A percentile compares a stretch with the other conserved stretches of the same genome.
phyloP scores from a whole-genome alignment of 2,113 vertebrate species.

The Ellobius talpinus region DNA sequence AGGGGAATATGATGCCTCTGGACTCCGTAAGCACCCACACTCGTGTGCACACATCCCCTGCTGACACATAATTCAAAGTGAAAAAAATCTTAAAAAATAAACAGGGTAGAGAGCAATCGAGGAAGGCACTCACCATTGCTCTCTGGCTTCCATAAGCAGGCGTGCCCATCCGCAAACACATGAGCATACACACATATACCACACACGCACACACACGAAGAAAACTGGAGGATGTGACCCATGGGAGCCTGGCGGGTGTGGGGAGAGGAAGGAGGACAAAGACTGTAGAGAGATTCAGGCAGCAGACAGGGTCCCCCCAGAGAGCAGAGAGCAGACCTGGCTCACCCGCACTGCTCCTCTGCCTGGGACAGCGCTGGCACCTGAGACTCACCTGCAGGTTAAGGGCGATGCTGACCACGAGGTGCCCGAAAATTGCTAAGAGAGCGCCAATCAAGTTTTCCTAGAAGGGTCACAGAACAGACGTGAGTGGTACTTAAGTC shows the following conservation, averaged over 20 bases:
- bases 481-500: not conserved
- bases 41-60: too few relatives aligned
- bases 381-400: slow-evolving; percentile 92
- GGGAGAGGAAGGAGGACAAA: not conserved
- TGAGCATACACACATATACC: not conserved
- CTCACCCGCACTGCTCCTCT: not conserved
- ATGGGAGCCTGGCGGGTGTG: not conserved
- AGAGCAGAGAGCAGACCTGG: not conserved
- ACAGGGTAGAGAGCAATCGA: not conserved
- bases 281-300: not conserved
- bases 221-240: too few relatives aligned
- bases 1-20: not conserved
- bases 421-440: slow-evolving; percentile 96
- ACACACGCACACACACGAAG: too few relatives aligned
- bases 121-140: not conserved
- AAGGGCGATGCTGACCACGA: slow-evolving; percentile 95
- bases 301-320: too few relatives aligned
- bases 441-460: slow-evolving; percentile 97
- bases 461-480: slow-evolving; percentile 84
- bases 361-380: not conserved
- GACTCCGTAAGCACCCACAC: not conserved
- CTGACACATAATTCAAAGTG: not conserved
- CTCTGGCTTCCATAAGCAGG: not conserved
- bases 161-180: not conserved
- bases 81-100: not conserved